Evolutionary conservation across 2,113 vertebrate species (phyloP), one percentile per base, ranked within the genome.

Genomic region (Platycercus adscitus): DNA sequence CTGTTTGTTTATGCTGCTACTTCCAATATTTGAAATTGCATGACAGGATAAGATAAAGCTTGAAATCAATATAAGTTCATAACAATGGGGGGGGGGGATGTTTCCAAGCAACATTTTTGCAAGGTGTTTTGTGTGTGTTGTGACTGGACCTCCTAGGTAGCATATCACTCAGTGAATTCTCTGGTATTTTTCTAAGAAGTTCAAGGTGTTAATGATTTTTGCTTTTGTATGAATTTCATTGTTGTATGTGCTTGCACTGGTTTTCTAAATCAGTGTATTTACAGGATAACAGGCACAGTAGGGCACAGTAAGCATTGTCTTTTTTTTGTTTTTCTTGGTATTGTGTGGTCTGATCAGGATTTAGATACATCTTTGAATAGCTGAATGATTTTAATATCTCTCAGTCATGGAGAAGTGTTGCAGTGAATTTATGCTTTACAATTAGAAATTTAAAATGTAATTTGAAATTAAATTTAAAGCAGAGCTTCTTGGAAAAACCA

Each of bases 31-130:
- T 89, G 78, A 91, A 95, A 89, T 88, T 95, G 96, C 85, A 86
- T 93, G 93, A 55, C 87, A 97, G 61, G 68, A 94, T 98, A 94
- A 94, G 94, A 95, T 91, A 88, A 96, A 97, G 86, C 87, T 95
- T 81, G 94, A 98, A 96, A 98, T 98, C 96, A 98, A 90, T 98
- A 72, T 65, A 76, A 50, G 23, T 64, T 53, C 82, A 49, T 72
- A 97, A 97, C 95, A 98, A 95, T 97, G 88, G 90, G 71, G 70
- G 60, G 61, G 58, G 33, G 50, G 50, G 87, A 84, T 43, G 28
- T 61, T 81, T 97, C 96, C 93, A 96, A 97, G 94, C 13, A 93
- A 73, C 65, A 81, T 90, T 94, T 95, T 97, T 94, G 76, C 75
- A 75, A 86, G 58, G 17, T 68, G 25, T 68, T 49, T n/a, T 72